Base-by-base conservation (phyloP, 2,113 vertebrate species). In the Semicossyphus pulcher region DNA sequence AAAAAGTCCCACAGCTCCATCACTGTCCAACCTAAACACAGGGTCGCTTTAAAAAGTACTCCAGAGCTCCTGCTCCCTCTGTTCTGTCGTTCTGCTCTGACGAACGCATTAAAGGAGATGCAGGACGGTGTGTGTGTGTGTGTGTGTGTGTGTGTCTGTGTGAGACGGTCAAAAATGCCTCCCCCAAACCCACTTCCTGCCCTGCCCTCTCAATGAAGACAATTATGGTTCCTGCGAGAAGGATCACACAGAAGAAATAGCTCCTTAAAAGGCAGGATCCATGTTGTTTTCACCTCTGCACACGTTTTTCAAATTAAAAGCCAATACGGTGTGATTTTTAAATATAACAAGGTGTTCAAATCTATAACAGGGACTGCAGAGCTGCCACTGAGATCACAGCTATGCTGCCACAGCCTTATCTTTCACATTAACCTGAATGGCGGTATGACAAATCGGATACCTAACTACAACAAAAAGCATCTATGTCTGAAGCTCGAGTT, bases 131-230 rank as follows among this genome's bases (percentile, higher is more conserved):
- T n/a, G 53, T 20, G 42, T 64, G 41, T 26, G 31, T 31, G 56
- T 34, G 54, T 62, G 31, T 5, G 36, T 3, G 7, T 0, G 45
- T 47, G 26, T 9, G 29, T 7, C 6, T 49, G 39, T 20, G 37
- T 58, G 58, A 44, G 36, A 73, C 54, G 59, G 78, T 71, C 49
- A 62, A 86, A 78, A 87, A 80, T 80, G 75, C 85, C 83, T 86
- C 87, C 86, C 84, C 80, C 80, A 81, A 91, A 88, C 76, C 91
- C 90, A 91, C 90, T 92, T 92, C 90, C 90, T 91, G 90, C 86
- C 89, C 80, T 89, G 84, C 91, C 91, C 87, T 91, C 73, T 88
- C 86, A 88, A 87, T 87, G 82, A 89, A 88, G 81, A 89, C 88
- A 92, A 92, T 91, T 91, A 91, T 89, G 90, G 90, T 69, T 87